These are phyloP conservation scores for Druon quercuslanigerum DNA, from an alignment of 1,140 invertebrate genomes.

Conservation along the genomic window DNA sequence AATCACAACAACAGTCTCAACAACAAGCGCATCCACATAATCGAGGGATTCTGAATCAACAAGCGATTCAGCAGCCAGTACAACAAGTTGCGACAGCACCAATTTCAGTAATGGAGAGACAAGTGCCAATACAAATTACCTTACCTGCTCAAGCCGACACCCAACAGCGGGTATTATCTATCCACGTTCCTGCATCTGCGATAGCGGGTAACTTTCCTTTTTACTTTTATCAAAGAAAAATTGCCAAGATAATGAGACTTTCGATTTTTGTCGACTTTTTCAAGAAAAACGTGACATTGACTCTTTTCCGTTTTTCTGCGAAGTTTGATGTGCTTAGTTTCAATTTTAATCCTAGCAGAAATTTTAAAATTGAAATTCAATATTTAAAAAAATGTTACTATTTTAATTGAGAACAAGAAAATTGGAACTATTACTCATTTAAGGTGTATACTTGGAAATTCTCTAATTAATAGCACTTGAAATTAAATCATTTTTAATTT, in stretches of 20 bases:
- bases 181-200: slow-evolving; percentile 89
- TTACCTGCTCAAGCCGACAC: slow-evolving; percentile 84
- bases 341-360: no score
- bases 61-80: slow-evolving; percentile 58
- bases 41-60: slow-evolving; percentile 62
- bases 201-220: slow-evolving; percentile 78
- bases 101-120: slow-evolving; percentile 66
- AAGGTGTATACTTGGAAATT: no score
- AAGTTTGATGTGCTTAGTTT: no score
- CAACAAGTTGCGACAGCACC: slow-evolving; percentile 71
- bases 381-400: no score
- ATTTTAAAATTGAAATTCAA: no score
- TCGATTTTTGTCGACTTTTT: no score
- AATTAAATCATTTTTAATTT: no score
- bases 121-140: slow-evolving; percentile 81
- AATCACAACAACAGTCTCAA: slow-evolving; percentile 56
- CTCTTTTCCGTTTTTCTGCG: no score
- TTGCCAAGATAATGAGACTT: not conserved
- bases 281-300: no score
- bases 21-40: slow-evolving; percentile 55
- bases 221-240: not conserved
- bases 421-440: no score
- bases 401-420: no score
- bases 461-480: no score
- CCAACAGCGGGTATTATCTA: slow-evolving; percentile 83